phyloP scores from a whole-genome alignment of 2,113 vertebrate species.

The Python bivittatus region DNA sequence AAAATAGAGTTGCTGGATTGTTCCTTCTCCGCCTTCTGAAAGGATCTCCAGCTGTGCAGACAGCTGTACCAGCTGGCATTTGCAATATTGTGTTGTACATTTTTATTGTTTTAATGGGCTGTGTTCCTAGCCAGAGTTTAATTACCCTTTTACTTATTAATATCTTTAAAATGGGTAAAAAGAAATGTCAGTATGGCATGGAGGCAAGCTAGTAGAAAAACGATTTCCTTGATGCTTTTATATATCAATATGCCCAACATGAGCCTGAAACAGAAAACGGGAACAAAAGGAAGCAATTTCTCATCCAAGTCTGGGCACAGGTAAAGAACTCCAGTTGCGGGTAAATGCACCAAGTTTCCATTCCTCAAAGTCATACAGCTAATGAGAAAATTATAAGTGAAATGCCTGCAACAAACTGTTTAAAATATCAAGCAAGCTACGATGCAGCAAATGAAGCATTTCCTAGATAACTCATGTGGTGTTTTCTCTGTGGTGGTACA shows the following conservation, averaged over 20 bases:
- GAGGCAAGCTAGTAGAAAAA: slow-evolving; percentile 19
- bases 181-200: slow-evolving; percentile 20
- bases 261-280: not conserved
- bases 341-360: not conserved
- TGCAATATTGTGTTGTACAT: not conserved
- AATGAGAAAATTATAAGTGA: not conserved
- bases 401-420: not conserved
- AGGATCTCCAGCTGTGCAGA: not conserved
- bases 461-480: not conserved
- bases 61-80: not conserved
- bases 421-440: not conserved
- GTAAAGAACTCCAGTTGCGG: not conserved
- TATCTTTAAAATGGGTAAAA: not conserved
- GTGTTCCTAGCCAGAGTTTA: slow-evolving; percentile 21
- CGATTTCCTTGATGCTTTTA: not conserved
- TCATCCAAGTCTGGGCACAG: not conserved
- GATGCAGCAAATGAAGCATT: not conserved
- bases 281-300: not conserved
- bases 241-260: not conserved
- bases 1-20: not conserved
- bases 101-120: slow-evolving; percentile 3
- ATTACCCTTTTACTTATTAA: not conserved
- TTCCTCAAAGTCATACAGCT: not conserved
- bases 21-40: not conserved
- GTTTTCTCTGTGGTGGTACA: not conserved